Evolutionary conservation across 2,797 vertebrate species (phyloP), one percentile per base, ranked within the genome.

Genomic region (Lutjanus argentimaculatus): DNA sequence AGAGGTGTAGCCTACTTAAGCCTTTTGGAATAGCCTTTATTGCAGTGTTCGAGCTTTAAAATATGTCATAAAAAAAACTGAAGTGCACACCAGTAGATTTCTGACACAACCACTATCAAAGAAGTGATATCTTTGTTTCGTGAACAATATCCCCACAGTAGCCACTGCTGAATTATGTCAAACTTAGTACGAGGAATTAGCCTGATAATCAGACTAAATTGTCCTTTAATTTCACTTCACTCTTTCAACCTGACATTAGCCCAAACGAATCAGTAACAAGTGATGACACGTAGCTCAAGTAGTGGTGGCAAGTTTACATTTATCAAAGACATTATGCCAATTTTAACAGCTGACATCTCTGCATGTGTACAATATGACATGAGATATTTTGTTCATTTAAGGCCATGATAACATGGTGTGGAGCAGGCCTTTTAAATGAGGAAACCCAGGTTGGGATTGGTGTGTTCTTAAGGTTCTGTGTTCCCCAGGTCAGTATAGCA

Each of bases 41-140:
- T 77, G 56, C 73, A 56, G 63, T 43, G 49, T 63, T 67, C 49
- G 43, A 72, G 71, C 57, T 40, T 59, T n/a, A 30, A 66, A 61
- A 45, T 65, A 30, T 61, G 25, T 43, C n/a, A 22, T 36, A 36
- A 59, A 40, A 21, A 46, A 36, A 17, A 25, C 14, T 48, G 43
- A 65, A 22, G 21, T 53, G 46, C 16, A 62, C 36, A 53, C 52
- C 42, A 48, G 30, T 1, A 2, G n/a, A 46, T 56, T 45, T 36
- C 21, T 19, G 0, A 52, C 12, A 6, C 8, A 56, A 43, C 4
- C 12, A 7, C 45, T 2, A 45, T 42, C 49, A 55, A 63, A 30
- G 10, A 62, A 40, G 16, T 0, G 30, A 6, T n/a, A 40, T 57
- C 13, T 67, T 46, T 17, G 10, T 53, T 46, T 53, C n/a, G 36